Conservation (phyloP, 2,113 vertebrate genomes). For the Gambusia holbrooki region DNA sequence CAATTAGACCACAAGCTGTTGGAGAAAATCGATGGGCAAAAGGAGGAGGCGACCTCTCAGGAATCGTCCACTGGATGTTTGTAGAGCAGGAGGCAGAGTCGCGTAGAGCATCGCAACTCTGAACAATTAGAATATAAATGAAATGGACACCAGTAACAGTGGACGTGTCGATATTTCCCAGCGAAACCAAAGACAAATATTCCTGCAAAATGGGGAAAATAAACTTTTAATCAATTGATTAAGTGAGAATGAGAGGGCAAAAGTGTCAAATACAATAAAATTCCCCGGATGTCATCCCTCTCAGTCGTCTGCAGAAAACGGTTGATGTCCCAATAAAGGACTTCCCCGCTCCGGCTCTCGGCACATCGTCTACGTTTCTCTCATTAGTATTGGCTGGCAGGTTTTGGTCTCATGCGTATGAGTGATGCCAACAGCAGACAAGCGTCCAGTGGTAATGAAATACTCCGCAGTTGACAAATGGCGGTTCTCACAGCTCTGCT, state of each 20-base stretch:
- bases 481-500: slow-evolving; percentile 30
- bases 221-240: slow-evolving; percentile 11
- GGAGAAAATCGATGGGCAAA: slow-evolving; percentile 69
- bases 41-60: slow-evolving; percentile 26
- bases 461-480: slow-evolving; percentile 51
- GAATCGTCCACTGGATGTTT: slow-evolving; percentile 4
- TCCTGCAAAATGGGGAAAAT: slow-evolving; percentile 20
- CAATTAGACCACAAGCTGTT: slow-evolving; percentile 77
- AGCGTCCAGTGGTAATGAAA: slow-evolving; percentile 58
- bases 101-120: slow-evolving; percentile 3
- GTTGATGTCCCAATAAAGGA: slow-evolving; percentile 37
- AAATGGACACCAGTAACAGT: slow-evolving; percentile 11
- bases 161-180: neutral
- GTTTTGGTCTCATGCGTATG: slow-evolving; percentile 43
- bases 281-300: slow-evolving; percentile 10
- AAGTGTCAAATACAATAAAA: slow-evolving; percentile 29
- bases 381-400: slow-evolving; percentile 34
- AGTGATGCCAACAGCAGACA: slow-evolving; percentile 41
- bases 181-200: slow-evolving; percentile 1
- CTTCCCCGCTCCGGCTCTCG: neutral
- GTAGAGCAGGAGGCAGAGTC: neutral
- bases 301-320: slow-evolving; percentile 14
- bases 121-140: slow-evolving; percentile 1
- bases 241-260: slow-evolving; percentile 14
- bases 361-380: slow-evolving; percentile 44